A percentile compares a stretch with the other conserved stretches of the same genome.
Evolutionary conservation across 2,797 vertebrate genomes (phyloP).

Genomic region (Sardinella longiceps): DNA sequence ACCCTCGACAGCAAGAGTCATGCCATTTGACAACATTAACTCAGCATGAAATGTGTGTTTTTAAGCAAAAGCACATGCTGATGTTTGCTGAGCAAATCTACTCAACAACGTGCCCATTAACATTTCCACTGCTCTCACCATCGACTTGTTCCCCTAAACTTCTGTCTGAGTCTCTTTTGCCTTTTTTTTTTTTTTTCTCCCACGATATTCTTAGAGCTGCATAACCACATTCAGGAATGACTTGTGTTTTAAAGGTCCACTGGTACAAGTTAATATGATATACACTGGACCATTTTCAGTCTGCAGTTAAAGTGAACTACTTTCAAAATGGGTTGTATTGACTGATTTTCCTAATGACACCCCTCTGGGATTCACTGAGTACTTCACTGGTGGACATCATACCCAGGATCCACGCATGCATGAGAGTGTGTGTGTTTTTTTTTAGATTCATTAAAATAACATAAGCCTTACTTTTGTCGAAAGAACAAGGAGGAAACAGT

Average conservation of each 20-base stretch:
- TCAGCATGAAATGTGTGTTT: slow-evolving; percentile 21
- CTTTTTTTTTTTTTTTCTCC: background rate
- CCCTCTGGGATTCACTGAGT: slow-evolving; percentile 70
- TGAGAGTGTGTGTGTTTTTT: slow-evolving; percentile 50
- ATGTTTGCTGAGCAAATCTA: slow-evolving; percentile 8
- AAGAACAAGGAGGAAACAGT: slow-evolving; percentile 68
- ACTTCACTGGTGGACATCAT: slow-evolving; percentile 68
- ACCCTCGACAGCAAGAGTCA: background rate
- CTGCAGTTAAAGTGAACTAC: slow-evolving; percentile 58
- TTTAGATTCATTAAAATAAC: slow-evolving; percentile 75
- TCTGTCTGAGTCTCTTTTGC: background rate
- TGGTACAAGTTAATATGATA: slow-evolving; percentile 63
- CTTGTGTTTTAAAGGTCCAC: slow-evolving; percentile 53
- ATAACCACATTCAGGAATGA: slow-evolving; percentile 34
- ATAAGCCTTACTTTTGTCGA: slow-evolving; percentile 68
- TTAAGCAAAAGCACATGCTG: background rate
- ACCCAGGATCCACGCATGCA: slow-evolving; percentile 53
- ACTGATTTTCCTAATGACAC: slow-evolving; percentile 75
- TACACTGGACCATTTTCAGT: slow-evolving; percentile 58
- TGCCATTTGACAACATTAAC: slow-evolving; percentile 14
- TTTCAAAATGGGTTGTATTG: slow-evolving; percentile 71
- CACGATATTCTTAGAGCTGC: background rate
- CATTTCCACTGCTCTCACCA: slow-evolving; percentile 15
- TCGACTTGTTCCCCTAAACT: background rate
- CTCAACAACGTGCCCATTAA: background rate